Conservation (phyloP, 2,888 invertebrate species). For the Prenolepis imparis region DNA sequence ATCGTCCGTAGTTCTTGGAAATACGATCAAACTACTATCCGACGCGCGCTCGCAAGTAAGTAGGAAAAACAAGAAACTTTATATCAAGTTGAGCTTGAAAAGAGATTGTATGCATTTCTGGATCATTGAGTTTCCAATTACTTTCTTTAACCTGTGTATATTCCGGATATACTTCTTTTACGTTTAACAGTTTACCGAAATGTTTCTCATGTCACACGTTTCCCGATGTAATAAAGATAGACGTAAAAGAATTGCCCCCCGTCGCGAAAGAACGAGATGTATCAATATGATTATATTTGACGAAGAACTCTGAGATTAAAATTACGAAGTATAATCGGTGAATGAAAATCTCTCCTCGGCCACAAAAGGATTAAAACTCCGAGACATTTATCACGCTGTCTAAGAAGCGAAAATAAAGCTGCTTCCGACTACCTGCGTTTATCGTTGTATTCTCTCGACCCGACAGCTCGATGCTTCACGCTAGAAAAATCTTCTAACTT, state of each 20-base stretch:
- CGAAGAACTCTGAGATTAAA: constrained; percentile 30
- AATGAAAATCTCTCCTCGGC: background rate
- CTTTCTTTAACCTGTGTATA: background rate
- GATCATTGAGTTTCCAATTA: constrained; percentile 10
- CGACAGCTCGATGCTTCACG: constrained; percentile 38
- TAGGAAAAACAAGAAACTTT: constrained; percentile 23
- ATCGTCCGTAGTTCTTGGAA: constrained; percentile 42
- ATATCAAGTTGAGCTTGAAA: constrained; percentile 30
- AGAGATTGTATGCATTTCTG: constrained; percentile 10
- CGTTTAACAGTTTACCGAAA: background rate
- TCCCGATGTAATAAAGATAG: background rate
- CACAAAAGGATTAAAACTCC: constrained; percentile 32
- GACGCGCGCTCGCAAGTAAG: background rate
- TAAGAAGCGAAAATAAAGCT: constrained; percentile 48
- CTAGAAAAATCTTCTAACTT: constrained; percentile 61
- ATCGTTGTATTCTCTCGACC: constrained; percentile 42
- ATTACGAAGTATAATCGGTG: constrained; percentile 34
- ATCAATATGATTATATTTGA: constrained; percentile 11
- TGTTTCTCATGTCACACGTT: background rate
- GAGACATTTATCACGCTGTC: constrained; percentile 48
- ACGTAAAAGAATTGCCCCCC: background rate
- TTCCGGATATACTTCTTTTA: background rate
- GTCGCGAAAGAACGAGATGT: background rate
- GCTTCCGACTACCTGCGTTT: constrained; percentile 54
- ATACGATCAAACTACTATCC: constrained; percentile 5